Evolutionary conservation across 2,888 invertebrate genomes (phyloP), one percentile per base, ranked within the genome.

Genomic region (Coenonympha glycerion): DNA sequence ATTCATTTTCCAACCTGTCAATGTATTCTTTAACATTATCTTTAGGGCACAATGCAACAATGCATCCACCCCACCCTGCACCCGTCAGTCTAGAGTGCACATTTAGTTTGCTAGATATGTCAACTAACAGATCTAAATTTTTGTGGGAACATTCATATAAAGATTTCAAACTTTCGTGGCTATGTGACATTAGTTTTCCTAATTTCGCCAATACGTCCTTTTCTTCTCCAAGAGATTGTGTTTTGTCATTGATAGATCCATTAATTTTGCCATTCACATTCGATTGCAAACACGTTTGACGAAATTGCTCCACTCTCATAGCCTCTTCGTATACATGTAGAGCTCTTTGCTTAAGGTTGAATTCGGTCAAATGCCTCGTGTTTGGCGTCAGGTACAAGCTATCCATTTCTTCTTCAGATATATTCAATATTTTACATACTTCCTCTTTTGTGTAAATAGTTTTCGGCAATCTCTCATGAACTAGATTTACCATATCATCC

Each of bases 41-140:
- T 49, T 89, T 88, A 0, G 90, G 89, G 47, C 95, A 91, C 58
- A 98, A 82, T 13, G 97, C 96, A 8, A 99, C 97, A 47, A 93
- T 91, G 78, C 98, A 99, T 3, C 99, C 99, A 28, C 99, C 99
- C 99, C 99, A 99, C 88, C 97, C 97, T 22, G 99, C 99, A 26
- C 99, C 99, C 1, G 99, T 99, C 30, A 99, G 87, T 44, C 99
- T 91, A n/a, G 95, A 94, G 33, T 96, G 94, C n/a, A 93, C 83
- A 18, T 90, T 89, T 53, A 90, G 86, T 42, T 91, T 90, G 53
- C 89, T 87, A 6, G 94, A 94, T 67, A 93, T 78, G 22, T 91
- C 87, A 15, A 97, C 95, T 16, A 99, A 88, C 49, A 88, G 84
- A 76, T 99, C 97, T 59, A 99, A 88, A 65, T 93, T 91, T 1